Base-by-base conservation (phyloP, 2,888 invertebrate species). In the Cantharis rufa region DNA sequence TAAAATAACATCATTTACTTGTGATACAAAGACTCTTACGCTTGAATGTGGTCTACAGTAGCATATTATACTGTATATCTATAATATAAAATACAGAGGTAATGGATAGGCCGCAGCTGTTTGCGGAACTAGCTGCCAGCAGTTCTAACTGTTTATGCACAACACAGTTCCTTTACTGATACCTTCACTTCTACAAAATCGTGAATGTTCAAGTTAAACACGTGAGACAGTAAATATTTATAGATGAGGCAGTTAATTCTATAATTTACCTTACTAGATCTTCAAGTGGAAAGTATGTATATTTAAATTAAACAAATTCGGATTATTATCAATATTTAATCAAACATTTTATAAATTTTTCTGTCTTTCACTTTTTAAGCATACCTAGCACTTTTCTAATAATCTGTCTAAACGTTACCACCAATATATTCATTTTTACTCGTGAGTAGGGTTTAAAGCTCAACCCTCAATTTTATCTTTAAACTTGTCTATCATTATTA, bases 41-140 rank as follows among this genome's bases (percentile, higher is more conserved):
- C 24, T 66, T 66, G 24, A 21, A 15, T 32, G 18, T 73, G 66
- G 76, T 71, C 63, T 74, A 71, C 27, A 69, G 64, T 28, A 32
- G 72, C 28, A 73, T 70, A 32, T 13, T 32, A 79, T 74, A 80
- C 48, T n/a, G 48, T 80, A 76, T 74, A 75, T 76, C 78, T 78
- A 80, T 81, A 81, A 81, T 80, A 81, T 79, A 81, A 81, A 80
- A 80, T 77, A 74, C 76, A 77, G 64, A 79, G 75, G 79, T 81
- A 81, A 81, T 80, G 78, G 78, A 79, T 70, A 80, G 78, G 78
- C 72, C 77, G 79, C 81, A 80, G 79, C 78, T 81, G 81, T 71
- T 76, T 73, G 71, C 27, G 62, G 70, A 63, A 71, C 72, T 69
- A 77, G 69, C 71, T 66, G 72, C 71, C 74, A 66, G 66, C 72